A percentile compares a stretch with the other conserved stretches of the same genome.
phyloP scores from a whole-genome alignment of 2,113 vertebrate genomes.

The Charadrius vociferus region DNA sequence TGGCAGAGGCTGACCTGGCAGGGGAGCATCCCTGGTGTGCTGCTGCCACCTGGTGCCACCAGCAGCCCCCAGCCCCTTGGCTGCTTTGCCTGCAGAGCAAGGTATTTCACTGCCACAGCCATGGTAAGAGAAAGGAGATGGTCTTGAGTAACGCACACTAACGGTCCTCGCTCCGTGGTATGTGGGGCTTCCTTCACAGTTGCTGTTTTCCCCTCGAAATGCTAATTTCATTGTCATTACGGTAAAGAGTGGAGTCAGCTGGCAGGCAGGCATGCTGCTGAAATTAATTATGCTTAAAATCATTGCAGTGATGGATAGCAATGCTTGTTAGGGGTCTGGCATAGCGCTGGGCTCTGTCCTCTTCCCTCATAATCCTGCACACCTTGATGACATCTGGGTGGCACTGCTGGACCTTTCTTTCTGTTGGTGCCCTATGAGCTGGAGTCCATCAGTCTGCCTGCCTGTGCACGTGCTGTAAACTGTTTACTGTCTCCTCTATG shows the following conservation, averaged over 20 bases:
- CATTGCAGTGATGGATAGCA: background rate
- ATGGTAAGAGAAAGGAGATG: background rate
- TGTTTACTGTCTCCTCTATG: background rate
- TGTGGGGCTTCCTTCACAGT: background rate
- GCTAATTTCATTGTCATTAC: background rate
- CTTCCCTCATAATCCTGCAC: background rate
- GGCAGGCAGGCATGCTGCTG: background rate
- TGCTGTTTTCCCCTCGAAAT: background rate
- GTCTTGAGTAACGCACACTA: fast-evolving
- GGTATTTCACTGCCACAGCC: background rate
- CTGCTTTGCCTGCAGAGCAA: background rate
- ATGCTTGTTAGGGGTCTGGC: background rate
- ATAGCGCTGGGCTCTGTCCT: background rate
- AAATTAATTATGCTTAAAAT: background rate
- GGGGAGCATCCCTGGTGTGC: background rate
- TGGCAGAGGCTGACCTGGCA: background rate
- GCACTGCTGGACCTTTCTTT: background rate
- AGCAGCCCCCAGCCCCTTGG: background rate
- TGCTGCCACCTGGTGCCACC: constrained; percentile 63
- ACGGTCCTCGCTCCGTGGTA: fast-evolving
- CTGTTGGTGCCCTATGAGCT: background rate
- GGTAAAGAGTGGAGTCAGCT: background rate
- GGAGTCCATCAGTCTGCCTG: background rate
- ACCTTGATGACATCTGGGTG: background rate
- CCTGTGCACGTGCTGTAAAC: fast-evolving